Evolutionary conservation across 2,888 invertebrate species (phyloP).

Genomic region (Tridacna gigas): DNA sequence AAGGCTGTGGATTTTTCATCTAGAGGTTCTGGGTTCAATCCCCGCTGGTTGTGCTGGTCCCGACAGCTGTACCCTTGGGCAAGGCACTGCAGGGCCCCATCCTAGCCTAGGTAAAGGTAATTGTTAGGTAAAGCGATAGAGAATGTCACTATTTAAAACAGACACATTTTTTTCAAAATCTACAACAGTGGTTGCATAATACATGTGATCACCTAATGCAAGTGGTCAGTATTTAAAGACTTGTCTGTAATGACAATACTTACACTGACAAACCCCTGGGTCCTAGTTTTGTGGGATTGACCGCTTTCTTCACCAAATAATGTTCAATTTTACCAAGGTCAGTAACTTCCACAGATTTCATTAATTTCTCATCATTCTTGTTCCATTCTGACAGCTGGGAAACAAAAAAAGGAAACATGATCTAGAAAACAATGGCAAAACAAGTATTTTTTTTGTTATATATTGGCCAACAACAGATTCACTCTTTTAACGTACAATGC

Average conservation of each 20-base stretch:
- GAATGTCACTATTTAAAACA: too few relatives aligned
- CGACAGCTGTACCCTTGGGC: too few relatives aligned
- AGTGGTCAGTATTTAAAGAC: too few relatives aligned
- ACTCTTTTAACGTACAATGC: not conserved
- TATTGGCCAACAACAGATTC: not conserved
- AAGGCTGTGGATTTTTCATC: too few relatives aligned
- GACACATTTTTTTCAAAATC: too few relatives aligned
- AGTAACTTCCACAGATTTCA: conserved; percentile 78
- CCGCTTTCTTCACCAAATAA: conserved; percentile 78
- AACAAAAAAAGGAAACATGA: conserved; percentile 15
- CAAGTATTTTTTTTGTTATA: not conserved
- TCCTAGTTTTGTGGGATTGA: conserved; percentile 80
- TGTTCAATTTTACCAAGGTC: conserved; percentile 76
- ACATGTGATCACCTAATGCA: too few relatives aligned
- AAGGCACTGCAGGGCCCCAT: too few relatives aligned
- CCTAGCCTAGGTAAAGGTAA: too few relatives aligned
- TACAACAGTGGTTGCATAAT: too few relatives aligned
- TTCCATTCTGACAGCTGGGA: conserved; percentile 82
- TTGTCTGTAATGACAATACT: conserved; percentile 69
- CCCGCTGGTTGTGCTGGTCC: too few relatives aligned
- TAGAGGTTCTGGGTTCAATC: too few relatives aligned
- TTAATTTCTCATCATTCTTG: conserved; percentile 82
- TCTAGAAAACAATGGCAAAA: not conserved
- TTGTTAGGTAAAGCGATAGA: too few relatives aligned
- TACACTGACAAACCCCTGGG: conserved; percentile 82